phyloP scores from a whole-genome alignment of 2,113 vertebrate species.

The Sapayoa aenigma region DNA sequence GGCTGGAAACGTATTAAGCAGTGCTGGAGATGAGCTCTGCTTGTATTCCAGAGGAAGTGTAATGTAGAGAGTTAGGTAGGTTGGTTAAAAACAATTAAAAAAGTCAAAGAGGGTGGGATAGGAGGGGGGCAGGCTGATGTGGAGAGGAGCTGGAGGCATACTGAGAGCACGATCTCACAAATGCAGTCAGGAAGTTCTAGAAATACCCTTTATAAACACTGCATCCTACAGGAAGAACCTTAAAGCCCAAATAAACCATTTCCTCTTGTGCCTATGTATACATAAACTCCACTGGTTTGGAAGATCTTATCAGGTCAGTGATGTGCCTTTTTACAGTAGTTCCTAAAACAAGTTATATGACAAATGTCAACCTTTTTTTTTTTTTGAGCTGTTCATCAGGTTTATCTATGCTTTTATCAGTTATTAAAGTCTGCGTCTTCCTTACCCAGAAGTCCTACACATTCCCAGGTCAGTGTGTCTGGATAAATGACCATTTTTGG shows the following conservation, averaged over 20 bases:
- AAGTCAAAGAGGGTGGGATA: not conserved
- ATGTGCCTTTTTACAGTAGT: slow-evolving; percentile 37
- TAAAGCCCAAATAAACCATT: slow-evolving; percentile 52
- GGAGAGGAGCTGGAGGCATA: not conserved
- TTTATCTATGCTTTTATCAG: slow-evolving; percentile 31
- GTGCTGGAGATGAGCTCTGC: not conserved
- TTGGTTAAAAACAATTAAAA: not conserved
- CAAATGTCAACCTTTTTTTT: not conserved
- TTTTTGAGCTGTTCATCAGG: not conserved
- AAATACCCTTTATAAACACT: slow-evolving; percentile 57
- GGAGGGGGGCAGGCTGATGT: not conserved
- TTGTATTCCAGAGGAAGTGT: not conserved
- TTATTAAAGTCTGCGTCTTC: slow-evolving; percentile 35
- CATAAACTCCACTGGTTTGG: not conserved
- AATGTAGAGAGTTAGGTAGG: not conserved
- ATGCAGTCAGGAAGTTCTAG: slow-evolving; percentile 43
- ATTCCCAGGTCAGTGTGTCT: slow-evolving; percentile 11
- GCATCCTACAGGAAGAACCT: slow-evolving; percentile 50
- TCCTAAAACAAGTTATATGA: not conserved
- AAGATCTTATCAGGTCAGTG: not conserved
- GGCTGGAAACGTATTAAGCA: not conserved
- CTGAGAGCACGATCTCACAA: not conserved
- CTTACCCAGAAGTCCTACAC: not conserved
- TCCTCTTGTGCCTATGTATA: not conserved
- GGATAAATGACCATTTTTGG: not conserved